Conservation (phyloP, 2,113 vertebrate species). For the Archilochus colubris region DNA sequence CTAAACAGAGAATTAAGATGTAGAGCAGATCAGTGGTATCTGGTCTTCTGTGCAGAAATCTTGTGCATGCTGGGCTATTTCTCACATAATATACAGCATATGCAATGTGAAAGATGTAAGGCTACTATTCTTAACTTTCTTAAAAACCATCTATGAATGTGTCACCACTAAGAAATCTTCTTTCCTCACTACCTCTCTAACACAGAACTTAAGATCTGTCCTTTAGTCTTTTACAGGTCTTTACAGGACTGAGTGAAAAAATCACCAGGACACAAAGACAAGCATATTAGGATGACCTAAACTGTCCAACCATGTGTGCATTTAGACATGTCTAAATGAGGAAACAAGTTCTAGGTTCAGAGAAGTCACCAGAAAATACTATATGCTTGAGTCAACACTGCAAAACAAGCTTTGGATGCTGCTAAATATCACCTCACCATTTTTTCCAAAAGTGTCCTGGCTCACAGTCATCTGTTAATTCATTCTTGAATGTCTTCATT, state of each 20-base stretch:
- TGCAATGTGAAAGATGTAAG: background rate
- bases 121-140: background rate
- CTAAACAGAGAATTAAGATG: background rate
- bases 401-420: slow-evolving; percentile 32
- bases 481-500: slow-evolving; percentile 53
- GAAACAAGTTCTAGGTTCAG: background rate
- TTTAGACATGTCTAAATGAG: slow-evolving; percentile 18
- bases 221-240: background rate
- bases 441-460: slow-evolving; percentile 15
- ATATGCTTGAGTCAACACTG: background rate
- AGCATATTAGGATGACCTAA: background rate
- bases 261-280: background rate
- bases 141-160: too few species aligned
- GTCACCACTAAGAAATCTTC: background rate
- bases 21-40: background rate
- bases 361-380: background rate
- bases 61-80: background rate
- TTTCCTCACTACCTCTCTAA: background rate
- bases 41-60: background rate
- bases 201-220: rapidly evolving
- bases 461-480: slow-evolving; percentile 57
- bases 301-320: background rate
- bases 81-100: background rate
- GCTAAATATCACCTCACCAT: background rate
- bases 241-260: background rate